phyloP scores from a whole-genome alignment of 2,888 invertebrate species.

The Pinctada fucata region DNA sequence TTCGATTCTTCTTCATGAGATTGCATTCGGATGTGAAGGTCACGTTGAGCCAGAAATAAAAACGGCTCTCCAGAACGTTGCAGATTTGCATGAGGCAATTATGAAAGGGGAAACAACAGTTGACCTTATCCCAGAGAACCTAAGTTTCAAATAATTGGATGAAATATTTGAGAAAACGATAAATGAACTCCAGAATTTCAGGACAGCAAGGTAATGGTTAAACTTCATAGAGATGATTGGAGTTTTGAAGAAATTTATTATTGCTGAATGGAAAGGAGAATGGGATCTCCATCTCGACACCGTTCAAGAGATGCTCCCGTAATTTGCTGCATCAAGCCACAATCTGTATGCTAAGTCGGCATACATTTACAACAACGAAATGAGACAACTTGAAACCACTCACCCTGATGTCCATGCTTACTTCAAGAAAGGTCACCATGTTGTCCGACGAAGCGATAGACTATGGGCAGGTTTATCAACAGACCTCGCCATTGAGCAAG shows the following conservation, averaged over 20 bases:
- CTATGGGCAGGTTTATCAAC: conserved; percentile 41
- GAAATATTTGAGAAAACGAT: neutral
- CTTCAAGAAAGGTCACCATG: conserved; percentile 35
- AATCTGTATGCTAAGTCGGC: conserved; percentile 54
- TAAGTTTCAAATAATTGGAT: neutral
- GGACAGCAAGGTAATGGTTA: conserved; percentile 39
- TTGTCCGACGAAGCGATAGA: conserved; percentile 38
- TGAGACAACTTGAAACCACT: conserved; percentile 28
- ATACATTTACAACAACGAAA: conserved; percentile 31
- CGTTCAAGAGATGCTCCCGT: conserved; percentile 52
- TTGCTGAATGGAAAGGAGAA: conserved; percentile 51
- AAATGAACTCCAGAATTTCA: neutral
- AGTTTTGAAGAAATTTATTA: conserved; percentile 40
- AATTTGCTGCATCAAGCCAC: conserved; percentile 67
- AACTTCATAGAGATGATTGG: conserved; percentile 39
- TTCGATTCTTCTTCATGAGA: too few species aligned
- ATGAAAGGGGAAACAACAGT: neutral
- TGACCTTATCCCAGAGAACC: neutral
- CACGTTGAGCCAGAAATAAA: too few species aligned
- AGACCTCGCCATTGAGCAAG: conserved; percentile 49
- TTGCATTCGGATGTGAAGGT: too few species aligned
- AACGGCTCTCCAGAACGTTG: neutral
- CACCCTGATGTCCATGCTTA: conserved; percentile 29
- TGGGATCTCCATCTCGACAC: conserved; percentile 51
- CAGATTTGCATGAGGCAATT: neutral